phyloP scores from a whole-genome alignment of 2,113 vertebrate species.

The Nestor notabilis region DNA sequence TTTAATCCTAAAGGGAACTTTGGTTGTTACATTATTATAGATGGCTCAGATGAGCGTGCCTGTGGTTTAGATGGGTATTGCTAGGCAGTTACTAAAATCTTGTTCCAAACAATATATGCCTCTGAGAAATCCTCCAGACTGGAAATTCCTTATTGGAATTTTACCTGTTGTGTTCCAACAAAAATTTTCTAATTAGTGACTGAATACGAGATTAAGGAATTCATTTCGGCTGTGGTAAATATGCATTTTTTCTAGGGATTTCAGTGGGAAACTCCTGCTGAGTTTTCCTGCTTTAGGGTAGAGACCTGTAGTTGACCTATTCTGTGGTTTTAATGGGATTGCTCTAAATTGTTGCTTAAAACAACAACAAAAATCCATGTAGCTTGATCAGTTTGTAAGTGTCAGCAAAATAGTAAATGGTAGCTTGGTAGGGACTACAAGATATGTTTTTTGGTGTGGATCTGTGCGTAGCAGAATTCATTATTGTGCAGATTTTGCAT shows the following conservation, averaged over 20 bases:
- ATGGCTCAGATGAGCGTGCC: neutral
- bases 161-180: neutral
- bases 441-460: neutral
- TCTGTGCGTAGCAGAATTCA: neutral
- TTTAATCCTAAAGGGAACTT: neutral
- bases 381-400: neutral
- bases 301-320: neutral
- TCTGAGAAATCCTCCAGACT: neutral
- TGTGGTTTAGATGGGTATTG: conserved; percentile 22
- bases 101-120: neutral
- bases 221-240: neutral
- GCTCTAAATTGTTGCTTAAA: neutral
- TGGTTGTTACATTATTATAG: neutral
- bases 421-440: neutral
- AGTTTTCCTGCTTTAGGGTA: neutral
- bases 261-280: neutral
- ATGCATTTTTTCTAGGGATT: neutral
- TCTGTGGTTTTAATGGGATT: neutral
- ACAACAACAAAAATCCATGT: neutral
- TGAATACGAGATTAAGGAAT: neutral
- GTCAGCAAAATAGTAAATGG: neutral
- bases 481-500: neutral
- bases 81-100: neutral
- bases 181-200: neutral
- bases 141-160: neutral